Evolutionary conservation across 2,888 invertebrate genomes (phyloP).

Genomic region (Synanthedon andrenaeformis): DNA sequence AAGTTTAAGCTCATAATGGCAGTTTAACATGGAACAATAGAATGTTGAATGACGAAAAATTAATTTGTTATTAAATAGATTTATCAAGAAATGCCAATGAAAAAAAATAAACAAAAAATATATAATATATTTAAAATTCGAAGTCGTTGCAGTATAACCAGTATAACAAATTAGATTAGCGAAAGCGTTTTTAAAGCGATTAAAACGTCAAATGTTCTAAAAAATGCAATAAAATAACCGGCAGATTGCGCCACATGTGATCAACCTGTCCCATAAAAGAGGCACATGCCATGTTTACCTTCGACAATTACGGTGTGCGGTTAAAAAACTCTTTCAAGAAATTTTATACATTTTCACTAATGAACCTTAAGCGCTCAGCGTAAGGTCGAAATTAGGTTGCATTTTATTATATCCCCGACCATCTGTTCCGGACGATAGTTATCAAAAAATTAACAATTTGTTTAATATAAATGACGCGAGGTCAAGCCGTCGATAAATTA

Average conservation of each 20-base stretch:
- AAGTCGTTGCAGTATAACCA: slow-evolving; percentile 3
- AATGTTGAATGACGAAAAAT: no score
- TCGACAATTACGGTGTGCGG: slow-evolving; percentile 51
- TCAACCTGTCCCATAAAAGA: slow-evolving; percentile 65
- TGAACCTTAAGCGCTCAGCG: slow-evolving; percentile 5
- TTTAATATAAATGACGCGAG: slow-evolving; percentile 68
- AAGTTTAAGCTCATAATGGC: no score
- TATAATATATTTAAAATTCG: no score
- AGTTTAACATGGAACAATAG: no score
- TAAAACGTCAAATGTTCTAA: slow-evolving; percentile 47
- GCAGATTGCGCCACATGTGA: slow-evolving; percentile 67
- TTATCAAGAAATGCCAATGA: no score
- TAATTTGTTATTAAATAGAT: no score
- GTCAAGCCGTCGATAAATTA: slow-evolving; percentile 62
- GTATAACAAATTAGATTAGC: slow-evolving; percentile 41
- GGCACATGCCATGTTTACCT: slow-evolving; percentile 66
- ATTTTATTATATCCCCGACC: slow-evolving; percentile 26
- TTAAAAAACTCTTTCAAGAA: slow-evolving; percentile 41
- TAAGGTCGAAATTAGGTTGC: slow-evolving; percentile 16
- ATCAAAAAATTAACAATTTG: slow-evolving; percentile 71
- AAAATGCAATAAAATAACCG: slow-evolving; percentile 52
- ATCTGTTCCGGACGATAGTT: slow-evolving; percentile 67
- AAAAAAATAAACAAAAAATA: no score
- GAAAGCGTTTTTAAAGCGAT: slow-evolving; percentile 27
- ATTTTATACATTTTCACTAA: background rate